Conservation (phyloP, 2,888 invertebrate genomes). For the Muschampia plurimacula region DNA sequence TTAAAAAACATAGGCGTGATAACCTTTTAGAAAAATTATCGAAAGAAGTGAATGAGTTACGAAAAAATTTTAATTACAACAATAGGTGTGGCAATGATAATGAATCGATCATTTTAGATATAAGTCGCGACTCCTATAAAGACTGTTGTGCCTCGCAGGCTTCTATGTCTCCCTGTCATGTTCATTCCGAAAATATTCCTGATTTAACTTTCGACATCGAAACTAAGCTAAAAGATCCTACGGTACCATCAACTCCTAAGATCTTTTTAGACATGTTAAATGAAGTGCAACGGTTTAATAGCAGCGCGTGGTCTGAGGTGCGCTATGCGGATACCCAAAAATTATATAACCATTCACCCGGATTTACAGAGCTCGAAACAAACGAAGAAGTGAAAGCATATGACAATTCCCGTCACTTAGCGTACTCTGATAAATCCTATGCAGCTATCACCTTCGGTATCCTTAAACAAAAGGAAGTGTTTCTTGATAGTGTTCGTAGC, state of each 20-base stretch:
- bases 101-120: not conserved
- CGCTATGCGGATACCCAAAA: not conserved
- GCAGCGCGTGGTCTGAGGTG: not conserved
- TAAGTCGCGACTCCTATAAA: not conserved
- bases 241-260: not conserved
- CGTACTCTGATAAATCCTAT: slow-evolving; percentile 11
- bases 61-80: not conserved
- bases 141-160: not conserved
- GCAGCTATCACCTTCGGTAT: not conserved
- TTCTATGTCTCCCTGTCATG: not conserved
- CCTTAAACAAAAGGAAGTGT: not conserved
- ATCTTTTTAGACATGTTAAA: slow-evolving; percentile 1
- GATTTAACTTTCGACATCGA: not conserved
- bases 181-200: not conserved
- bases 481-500: not conserved
- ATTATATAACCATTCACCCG: not conserved
- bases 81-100: not conserved
- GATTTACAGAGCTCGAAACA: not conserved
- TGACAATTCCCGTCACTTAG: not conserved
- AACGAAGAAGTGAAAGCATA: slow-evolving; percentile 6
- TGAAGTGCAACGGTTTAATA: slow-evolving; percentile 9
- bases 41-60: not conserved
- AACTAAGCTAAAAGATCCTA: slow-evolving; percentile 11
- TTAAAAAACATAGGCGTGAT: not conserved
- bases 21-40: not conserved